Base-by-base conservation (phyloP, 2,888 invertebrate genomes). In the Polyommatus iphigenia region DNA sequence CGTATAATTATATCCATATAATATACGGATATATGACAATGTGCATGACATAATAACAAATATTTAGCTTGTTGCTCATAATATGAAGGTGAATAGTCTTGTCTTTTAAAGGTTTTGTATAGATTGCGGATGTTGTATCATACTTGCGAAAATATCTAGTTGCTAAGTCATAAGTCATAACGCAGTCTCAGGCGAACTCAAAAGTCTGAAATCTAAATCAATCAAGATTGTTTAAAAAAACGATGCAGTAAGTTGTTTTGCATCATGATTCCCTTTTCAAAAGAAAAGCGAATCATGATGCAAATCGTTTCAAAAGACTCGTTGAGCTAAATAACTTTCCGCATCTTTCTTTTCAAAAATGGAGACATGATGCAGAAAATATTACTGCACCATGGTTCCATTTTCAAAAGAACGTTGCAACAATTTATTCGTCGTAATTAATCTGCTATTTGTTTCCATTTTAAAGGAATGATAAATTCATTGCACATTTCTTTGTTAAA, bases 41-140 rank as follows among this genome's bases (percentile, higher is more conserved):
- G 75, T 75, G 29, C 29, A 29, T 75, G 75, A 54, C 29, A 75
- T 75, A 75, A 75, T 75, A 20, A 50, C 75, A 75, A 75, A 75
- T 75, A 54, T 75, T 75, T 75, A 75, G 50, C 3, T 50, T 67
- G 29, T 67, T 67, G 29, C 50, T 75, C 24, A 75, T 75, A 29
- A 50, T 50, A 18, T 75, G 75, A 54, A 75, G 75, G 75, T 75
- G 75, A 75, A 75, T 54, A 75, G 29, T 75, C 75, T 75, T 75
- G 54, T 50, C 75, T 75, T 46, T 73, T 54, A 50, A 75, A 24
- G 24, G 54, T 75, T 75, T 75, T 46, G 67, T 67, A 75, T 50
- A 50, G 46, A 75, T 54, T 24, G 24, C 75, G 75, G 75, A 75
- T 50, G 50, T 54, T 24, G 50, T 75, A 29, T 24, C 75, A 50